phyloP scores from a whole-genome alignment of 2,797 vertebrate species.

The Channa striata region DNA sequence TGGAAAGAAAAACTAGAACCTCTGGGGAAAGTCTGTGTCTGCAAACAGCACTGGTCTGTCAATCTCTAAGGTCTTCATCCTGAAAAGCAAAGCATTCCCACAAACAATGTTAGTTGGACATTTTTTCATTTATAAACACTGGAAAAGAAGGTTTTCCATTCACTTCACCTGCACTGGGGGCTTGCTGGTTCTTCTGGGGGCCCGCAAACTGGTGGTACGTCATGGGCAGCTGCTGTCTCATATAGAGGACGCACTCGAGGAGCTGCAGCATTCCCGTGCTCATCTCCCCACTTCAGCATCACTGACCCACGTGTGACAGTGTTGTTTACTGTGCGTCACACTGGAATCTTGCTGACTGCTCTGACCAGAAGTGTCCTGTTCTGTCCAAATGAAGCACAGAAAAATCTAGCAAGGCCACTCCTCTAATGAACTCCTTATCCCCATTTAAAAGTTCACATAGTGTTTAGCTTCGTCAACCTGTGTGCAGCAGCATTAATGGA shows the following conservation, averaged over 20 bases:
- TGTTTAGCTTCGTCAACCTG: too few relatives aligned
- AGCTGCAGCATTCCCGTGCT: constrained; percentile 88
- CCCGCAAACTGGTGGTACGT: constrained; percentile 92
- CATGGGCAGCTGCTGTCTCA: constrained; percentile 95
- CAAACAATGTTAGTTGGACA: too few relatives aligned
- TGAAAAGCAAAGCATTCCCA: constrained; percentile 71
- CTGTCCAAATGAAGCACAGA: constrained; percentile 51
- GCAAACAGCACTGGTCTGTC: constrained; percentile 68
- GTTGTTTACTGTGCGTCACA: constrained; percentile 24
- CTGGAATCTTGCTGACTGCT: constrained; percentile 5
- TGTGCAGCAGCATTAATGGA: too few relatives aligned
- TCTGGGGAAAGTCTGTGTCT: constrained; percentile 84
- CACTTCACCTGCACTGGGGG: constrained; percentile 76
- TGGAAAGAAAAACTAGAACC: constrained; percentile 90
- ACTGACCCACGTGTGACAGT: constrained; percentile 29
- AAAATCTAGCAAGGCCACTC: constrained; percentile 5
- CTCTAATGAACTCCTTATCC: not conserved
- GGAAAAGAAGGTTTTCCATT: constrained; percentile 7
- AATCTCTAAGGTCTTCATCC: constrained; percentile 85
- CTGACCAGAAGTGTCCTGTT: constrained; percentile 13
- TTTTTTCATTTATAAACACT: not conserved
- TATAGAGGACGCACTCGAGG: constrained; percentile 93
- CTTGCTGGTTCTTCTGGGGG: constrained; percentile 83
- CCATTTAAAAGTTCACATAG: not conserved
- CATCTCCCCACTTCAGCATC: constrained; percentile 72